phyloP scores from a whole-genome alignment of 2,797 vertebrate species.

The Picus viridis region DNA sequence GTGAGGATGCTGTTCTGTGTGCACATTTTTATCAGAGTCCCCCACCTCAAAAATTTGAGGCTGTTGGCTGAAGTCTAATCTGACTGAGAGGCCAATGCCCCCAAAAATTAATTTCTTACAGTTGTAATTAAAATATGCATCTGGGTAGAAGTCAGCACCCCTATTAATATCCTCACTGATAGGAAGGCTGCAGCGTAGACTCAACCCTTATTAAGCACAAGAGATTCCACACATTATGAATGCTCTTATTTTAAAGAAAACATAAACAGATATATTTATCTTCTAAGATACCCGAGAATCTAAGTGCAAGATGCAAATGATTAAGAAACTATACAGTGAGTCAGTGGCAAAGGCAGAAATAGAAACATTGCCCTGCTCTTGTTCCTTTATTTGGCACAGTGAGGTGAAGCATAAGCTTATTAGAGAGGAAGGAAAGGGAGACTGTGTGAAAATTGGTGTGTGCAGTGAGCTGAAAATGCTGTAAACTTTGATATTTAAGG shows the following conservation, averaged over 20 bases:
- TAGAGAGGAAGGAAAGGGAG: neutral
- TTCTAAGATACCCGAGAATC: neutral
- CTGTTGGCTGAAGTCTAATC: neutral
- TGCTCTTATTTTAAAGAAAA: neutral
- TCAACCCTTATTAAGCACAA: neutral
- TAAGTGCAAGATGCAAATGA: slow-evolving; percentile 11
- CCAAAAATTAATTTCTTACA: neutral
- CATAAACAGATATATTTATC: neutral
- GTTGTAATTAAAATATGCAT: neutral
- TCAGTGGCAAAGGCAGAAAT: slow-evolving; percentile 45
- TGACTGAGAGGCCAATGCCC: neutral
- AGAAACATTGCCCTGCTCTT: slow-evolving; percentile 26
- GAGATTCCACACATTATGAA: neutral
- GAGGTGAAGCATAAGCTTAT: neutral
- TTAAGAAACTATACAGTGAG: slow-evolving; percentile 20
- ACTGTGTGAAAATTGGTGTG: neutral
- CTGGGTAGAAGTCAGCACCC: neutral
- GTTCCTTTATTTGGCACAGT: neutral
- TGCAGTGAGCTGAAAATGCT: neutral
- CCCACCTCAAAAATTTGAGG: neutral
- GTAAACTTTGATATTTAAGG: neutral
- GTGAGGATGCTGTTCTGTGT: neutral
- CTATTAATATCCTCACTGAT: neutral
- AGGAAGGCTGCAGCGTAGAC: neutral
- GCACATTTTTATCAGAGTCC: neutral